These are phyloP conservation scores for Corticium candelabrum DNA, from an alignment of 37 sponge, comb jelly and placozoan genomes.

Conservation along the genomic window DNA sequence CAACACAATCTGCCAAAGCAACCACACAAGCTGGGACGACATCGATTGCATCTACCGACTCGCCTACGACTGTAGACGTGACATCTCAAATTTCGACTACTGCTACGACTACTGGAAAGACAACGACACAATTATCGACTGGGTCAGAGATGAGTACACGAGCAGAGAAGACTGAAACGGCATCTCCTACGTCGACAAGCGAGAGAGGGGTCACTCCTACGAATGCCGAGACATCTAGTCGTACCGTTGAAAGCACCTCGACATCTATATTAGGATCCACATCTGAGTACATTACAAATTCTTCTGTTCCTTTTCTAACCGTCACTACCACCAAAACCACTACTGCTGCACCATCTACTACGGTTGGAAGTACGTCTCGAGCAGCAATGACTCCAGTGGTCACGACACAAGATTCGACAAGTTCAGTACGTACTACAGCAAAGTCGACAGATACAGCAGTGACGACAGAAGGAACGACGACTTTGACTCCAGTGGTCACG, in stretches of 20 bases:
- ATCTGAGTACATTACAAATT: too few species aligned
- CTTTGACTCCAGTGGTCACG: neutral
- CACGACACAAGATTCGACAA: neutral
- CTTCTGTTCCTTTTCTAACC: too few species aligned
- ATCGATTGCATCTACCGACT: neutral
- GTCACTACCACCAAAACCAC: neutral
- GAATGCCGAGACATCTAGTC: too few species aligned
- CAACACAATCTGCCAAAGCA: too few species aligned
- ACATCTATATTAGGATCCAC: too few species aligned
- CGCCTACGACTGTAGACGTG: neutral
- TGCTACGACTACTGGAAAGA: neutral
- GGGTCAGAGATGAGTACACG: too few species aligned
- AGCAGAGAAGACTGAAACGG: neutral
- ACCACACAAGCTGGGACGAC: constrained; percentile 1
- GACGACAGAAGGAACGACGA: neutral
- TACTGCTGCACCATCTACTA: neutral
- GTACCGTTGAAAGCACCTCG: too few species aligned
- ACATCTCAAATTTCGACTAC: neutral
- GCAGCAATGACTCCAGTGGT: neutral
- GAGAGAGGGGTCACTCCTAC: too few species aligned
- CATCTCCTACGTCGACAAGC: too few species aligned
- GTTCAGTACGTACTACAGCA: neutral
- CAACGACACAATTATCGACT: neutral
- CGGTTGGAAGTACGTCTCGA: neutral
- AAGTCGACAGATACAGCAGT: neutral